phyloP scores from a whole-genome alignment of 1,140 invertebrate species.

The Mamestra configurata region DNA sequence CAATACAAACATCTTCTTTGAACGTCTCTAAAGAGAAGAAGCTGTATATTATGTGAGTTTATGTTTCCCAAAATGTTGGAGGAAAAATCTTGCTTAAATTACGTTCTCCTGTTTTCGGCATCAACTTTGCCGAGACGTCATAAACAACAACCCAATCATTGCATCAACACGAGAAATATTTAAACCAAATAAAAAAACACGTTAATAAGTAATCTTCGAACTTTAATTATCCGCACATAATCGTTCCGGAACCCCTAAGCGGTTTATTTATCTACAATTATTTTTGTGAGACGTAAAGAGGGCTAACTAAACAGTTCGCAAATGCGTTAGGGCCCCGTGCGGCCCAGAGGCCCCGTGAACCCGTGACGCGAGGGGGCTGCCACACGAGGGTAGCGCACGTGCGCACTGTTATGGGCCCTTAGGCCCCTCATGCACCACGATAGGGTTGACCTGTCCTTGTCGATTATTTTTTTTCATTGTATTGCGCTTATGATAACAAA shows the following conservation, averaged over 20 bases:
- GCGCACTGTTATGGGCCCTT: constrained; percentile 74
- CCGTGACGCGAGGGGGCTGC: constrained; percentile 59
- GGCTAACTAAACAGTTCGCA: constrained; percentile 75
- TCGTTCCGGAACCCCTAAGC: constrained; percentile 61
- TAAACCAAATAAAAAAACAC: neutral
- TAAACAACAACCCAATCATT: neutral
- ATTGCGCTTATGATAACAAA: constrained; percentile 54
- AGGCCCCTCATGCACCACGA: constrained; percentile 59
- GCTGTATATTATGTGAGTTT: too few species aligned
- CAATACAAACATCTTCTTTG: too few species aligned
- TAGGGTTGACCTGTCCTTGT: constrained; percentile 78
- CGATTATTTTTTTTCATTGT: constrained; percentile 58
- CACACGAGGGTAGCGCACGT: constrained; percentile 72
- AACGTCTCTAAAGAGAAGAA: too few species aligned
- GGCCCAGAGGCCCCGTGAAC: too few species aligned
- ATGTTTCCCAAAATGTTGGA: too few species aligned
- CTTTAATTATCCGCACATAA: constrained; percentile 66
- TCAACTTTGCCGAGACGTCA: too few species aligned
- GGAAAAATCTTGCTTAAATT: too few species aligned
- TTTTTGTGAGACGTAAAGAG: constrained; percentile 71
- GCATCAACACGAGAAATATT: neutral
- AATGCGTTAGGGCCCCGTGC: constrained; percentile 72
- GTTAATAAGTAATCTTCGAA: constrained; percentile 24
- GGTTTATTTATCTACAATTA: constrained; percentile 83
- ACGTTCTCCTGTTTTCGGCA: too few species aligned